Evolutionary conservation across 1,140 invertebrate species (phyloP).

Genomic region (Daktulosphaira vitifoliae): DNA sequence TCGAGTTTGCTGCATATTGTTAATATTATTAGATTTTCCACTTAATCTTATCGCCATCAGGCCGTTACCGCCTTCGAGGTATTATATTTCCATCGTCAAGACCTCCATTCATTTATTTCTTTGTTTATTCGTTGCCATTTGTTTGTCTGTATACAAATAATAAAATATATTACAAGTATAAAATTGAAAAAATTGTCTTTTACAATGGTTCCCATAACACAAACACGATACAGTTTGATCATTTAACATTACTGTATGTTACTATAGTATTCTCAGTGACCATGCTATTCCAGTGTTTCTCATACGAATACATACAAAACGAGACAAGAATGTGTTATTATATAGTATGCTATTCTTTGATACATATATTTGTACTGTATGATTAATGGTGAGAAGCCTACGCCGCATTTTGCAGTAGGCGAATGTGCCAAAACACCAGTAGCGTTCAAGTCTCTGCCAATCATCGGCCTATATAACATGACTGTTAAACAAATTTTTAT

Average conservation of each 20-base stretch:
- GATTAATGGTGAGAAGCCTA: constrained; percentile 22
- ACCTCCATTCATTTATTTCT: too few species aligned
- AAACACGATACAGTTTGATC: neutral
- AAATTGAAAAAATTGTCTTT: neutral
- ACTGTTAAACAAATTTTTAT: neutral
- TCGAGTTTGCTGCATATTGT: too few species aligned
- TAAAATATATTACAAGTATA: neutral
- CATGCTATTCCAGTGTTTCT: neutral
- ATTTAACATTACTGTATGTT: neutral
- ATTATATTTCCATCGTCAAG: too few species aligned
- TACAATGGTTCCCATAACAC: constrained; percentile 11
- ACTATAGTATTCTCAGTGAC: too few species aligned
- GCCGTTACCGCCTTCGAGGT: too few species aligned
- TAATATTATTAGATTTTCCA: too few species aligned
- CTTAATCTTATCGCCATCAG: too few species aligned
- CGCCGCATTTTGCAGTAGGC: neutral
- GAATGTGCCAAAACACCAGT: constrained; percentile 18
- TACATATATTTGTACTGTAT: neutral
- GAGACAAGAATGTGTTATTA: constrained; percentile 30
- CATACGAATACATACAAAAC: constrained; percentile 15
- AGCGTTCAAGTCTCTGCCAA: constrained; percentile 32
- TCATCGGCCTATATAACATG: neutral
- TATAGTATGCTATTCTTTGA: too few species aligned
- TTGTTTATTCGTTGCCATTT: too few species aligned
- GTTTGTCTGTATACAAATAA: too few species aligned